A percentile compares a stretch with the other conserved stretches of the same genome.
phyloP scores from a whole-genome alignment of 2,888 invertebrate species.

The Ormyrus labotus region DNA sequence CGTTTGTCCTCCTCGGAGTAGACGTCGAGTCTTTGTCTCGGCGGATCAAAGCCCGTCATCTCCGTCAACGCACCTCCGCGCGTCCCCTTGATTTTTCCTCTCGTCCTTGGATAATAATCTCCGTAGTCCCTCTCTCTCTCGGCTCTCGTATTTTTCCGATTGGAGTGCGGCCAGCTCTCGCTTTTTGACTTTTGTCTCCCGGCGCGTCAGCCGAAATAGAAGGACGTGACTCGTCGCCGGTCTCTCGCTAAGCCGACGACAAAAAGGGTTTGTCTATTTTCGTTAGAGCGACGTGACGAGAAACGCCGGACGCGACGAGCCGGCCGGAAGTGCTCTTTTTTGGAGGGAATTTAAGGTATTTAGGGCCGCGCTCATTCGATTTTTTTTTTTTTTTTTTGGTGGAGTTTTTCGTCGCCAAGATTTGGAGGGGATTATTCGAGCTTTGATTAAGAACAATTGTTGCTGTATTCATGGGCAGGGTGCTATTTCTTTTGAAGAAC shows the following conservation, averaged over 20 bases:
- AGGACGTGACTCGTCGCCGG: neutral
- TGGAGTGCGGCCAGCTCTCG: neutral
- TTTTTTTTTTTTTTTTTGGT: too few species aligned
- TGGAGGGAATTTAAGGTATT: too few species aligned
- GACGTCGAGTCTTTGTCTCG: neutral
- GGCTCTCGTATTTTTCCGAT: neutral
- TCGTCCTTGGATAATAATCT: constrained; percentile 9
- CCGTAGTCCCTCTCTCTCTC: neutral
- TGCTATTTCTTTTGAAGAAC: too few species aligned
- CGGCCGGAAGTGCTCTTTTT: too few species aligned
- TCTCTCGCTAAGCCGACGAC: too few species aligned
- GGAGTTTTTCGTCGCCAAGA: too few species aligned
- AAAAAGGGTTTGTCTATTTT: constrained; percentile 9
- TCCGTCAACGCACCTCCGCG: neutral
- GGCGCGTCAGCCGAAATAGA: neutral
- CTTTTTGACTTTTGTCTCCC: constrained; percentile 14
- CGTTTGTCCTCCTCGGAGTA: too few species aligned
- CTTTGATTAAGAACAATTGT: too few species aligned
- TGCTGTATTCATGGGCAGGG: too few species aligned
- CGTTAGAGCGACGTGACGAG: constrained; percentile 12
- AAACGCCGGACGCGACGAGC: neutral
- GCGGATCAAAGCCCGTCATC: neutral
- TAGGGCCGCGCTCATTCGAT: too few species aligned
- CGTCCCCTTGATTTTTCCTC: neutral
- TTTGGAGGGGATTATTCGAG: too few species aligned